Evolutionary conservation across 2,113 vertebrate genomes (phyloP).

Genomic region (Pandion haliaetus): DNA sequence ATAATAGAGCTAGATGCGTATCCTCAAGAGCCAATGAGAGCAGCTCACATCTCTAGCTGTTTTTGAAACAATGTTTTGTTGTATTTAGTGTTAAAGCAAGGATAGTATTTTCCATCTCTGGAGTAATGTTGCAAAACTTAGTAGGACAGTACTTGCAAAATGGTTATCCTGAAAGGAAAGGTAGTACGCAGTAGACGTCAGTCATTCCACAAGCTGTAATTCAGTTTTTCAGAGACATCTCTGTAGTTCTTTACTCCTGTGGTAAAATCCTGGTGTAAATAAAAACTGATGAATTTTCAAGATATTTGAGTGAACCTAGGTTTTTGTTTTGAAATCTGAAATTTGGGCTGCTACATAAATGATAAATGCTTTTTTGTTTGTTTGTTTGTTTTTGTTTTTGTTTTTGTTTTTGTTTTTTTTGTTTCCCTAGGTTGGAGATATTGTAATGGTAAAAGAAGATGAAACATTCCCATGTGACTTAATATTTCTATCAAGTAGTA

Average conservation of each 20-base stretch:
- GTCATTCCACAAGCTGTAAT: background rate
- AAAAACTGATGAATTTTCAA: background rate
- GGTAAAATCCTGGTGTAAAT: background rate
- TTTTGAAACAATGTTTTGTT: background rate
- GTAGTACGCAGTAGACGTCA: background rate
- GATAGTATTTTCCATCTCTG: background rate
- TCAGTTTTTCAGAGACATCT: background rate
- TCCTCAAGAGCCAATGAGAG: background rate
- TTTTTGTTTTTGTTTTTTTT: background rate
- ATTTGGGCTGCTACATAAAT: background rate
- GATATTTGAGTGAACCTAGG: background rate
- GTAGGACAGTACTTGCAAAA: background rate
- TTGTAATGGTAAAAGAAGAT: constrained; percentile 91
- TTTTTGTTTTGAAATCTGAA: background rate
- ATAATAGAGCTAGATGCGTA: background rate
- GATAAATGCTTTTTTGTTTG: background rate
- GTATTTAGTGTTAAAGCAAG: background rate
- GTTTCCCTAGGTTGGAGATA: constrained; percentile 88
- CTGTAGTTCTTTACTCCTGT: background rate
- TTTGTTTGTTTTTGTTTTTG: background rate
- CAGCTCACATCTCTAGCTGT: background rate
- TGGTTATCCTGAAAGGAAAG: background rate
- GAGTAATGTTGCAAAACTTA: background rate
- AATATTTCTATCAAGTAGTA: constrained; percentile 90
- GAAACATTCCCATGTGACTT: constrained; percentile 96